Evolutionary conservation across 2,888 invertebrate species (phyloP), one percentile per base, ranked within the genome.

Genomic region (Drosophila pegasa): DNA sequence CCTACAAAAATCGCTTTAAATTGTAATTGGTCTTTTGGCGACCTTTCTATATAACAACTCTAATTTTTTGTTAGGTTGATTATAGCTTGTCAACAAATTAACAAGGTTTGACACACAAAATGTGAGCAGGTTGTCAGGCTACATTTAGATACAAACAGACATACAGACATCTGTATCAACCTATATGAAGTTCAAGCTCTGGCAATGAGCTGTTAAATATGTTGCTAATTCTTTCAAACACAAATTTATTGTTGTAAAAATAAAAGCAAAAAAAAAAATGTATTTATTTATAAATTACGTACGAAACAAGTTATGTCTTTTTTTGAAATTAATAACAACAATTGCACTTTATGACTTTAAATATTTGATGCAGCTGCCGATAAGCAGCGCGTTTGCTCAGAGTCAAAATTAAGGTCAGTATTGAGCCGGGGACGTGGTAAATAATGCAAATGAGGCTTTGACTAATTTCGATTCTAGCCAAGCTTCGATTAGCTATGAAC

Each of bases 191-290:
- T 33, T 47, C 16, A 59, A 38, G 4, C 22, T 43, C 38, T 51
- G 56, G 29, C 38, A 56, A 71, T 48, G 27, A 60, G 43, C 7
- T 51, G n/a, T 41, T 43, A 27, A 41, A 31, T 41, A 25, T 51
- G 40, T 27, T 58, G 76, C 48, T 58, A 82, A 76, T 76, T 73
- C 47, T 20, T 43, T 31, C 9, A 54, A 43, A 64, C 31, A 20
- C 33, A 9, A 60, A 40, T 60, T 69, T 45, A 52, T 52, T 16
- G 25, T 43, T 25, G 25, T 25, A 29, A 25, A 33, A 33, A 18
- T 14, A 12, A 47, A 29, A n/a, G 2, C 6, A 29, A 16, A 27
- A 12, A 33, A 64, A 55, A 22, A 29, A 51, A 3, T 22, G 3
- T n/a, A n/a, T 5, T 20, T n/a, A 27, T 45, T 27, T 60, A 43